Percentiles rank a stretch among this genome's conserved stretches.
phyloP scores from a whole-genome alignment of 2,113 vertebrate genomes.

The Mus pahari region DNA sequence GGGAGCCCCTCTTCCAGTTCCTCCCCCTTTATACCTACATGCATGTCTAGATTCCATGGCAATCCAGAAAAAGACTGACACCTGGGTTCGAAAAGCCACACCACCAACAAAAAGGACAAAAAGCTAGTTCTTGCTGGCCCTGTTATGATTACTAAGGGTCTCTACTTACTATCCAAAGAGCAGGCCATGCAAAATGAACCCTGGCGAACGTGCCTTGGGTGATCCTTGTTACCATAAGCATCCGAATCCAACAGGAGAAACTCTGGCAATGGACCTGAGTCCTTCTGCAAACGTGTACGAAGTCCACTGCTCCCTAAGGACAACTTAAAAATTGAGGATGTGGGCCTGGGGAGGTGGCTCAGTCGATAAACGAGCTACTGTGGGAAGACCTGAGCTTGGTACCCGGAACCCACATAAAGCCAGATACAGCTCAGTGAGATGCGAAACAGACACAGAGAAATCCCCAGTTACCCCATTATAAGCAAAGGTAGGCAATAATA shows the following conservation, averaged over 20 bases:
- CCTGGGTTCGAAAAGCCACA: not conserved
- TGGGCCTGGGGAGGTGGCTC: not conserved
- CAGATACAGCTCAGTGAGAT: not conserved
- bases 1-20: not conserved
- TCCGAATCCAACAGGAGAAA: not conserved
- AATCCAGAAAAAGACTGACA: not conserved
- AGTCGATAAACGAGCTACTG: not conserved
- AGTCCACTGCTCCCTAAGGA: not conserved
- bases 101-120: not conserved
- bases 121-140: not conserved
- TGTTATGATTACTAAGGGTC: not conserved
- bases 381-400: not conserved
- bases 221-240: not conserved
- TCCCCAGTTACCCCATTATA: not conserved
- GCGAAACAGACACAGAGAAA: not conserved
- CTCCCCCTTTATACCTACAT: not conserved
- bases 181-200: not conserved
- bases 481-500: not conserved
- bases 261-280: not conserved
- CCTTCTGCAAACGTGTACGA: not conserved
- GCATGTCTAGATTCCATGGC: not conserved
- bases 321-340: not conserved
- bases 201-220: not conserved
- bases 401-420: not conserved
- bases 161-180: not conserved